These are phyloP conservation scores for Etheostoma perlongum DNA, from an alignment of 2,797 vertebrate genomes.

Conservation along the genomic window DNA sequence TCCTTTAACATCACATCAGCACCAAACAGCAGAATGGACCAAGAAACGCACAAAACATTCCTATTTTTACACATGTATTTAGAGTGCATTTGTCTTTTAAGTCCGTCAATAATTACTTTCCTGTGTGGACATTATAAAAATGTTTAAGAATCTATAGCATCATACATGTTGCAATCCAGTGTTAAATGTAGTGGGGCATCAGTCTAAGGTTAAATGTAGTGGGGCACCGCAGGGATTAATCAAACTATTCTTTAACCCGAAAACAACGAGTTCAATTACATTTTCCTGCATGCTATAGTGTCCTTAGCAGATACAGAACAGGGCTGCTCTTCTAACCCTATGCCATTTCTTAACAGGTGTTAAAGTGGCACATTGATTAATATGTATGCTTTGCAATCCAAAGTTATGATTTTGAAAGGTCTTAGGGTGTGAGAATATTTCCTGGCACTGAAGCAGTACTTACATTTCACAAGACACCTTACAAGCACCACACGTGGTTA, in stretches of 20 bases:
- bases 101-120: neutral
- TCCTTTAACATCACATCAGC: neutral
- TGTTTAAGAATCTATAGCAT: neutral
- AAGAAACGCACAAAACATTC: neutral
- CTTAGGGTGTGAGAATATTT: neutral
- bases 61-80: neutral
- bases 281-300: neutral
- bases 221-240: too few species aligned
- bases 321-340: neutral
- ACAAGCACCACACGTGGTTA: neutral
- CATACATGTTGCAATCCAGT: neutral
- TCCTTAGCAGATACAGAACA: neutral
- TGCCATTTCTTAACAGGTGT: slow-evolving; percentile 1
- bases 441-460: neutral
- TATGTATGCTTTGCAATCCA: neutral
- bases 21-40: neutral
- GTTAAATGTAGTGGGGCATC: neutral
- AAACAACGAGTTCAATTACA: neutral
- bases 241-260: neutral
- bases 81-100: neutral
- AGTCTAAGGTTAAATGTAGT: too few species aligned
- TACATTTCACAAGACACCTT: neutral
- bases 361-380: neutral
- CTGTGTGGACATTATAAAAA: neutral
- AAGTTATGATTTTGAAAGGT: slow-evolving; percentile 8